Base-by-base conservation (phyloP, 1,140 invertebrate species). In the Ceratina australensis region DNA sequence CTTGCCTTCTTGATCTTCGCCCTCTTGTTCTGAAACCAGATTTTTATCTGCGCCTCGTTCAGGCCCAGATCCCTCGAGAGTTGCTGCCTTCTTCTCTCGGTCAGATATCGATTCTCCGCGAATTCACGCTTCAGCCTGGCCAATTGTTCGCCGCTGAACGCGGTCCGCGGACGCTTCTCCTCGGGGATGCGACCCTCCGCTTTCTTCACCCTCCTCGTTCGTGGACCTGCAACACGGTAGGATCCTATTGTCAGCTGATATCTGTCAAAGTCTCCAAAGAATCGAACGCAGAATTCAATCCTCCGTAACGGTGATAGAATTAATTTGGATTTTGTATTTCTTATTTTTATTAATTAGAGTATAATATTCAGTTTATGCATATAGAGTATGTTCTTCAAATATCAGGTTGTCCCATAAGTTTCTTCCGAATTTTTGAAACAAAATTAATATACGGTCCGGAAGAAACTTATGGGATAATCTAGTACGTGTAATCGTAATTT, bases 31-130 rank as follows among this genome's bases (percentile, higher is more conserved):
- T 99, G 98, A 92, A 99, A 99, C 96, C 97, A 98, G 89, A 99
- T 99, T 93, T 99, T 99, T 90, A 99, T 99, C 92, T 99, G 98
- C 0, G 97, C 97, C 90, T 99, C 99, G 88, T 99, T 99, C 16
- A 99, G 93, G 15, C 96, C 96, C 28, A 99, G 93, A 87, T 99
- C 98, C 15, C 95, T 93, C 8, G 98, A 98, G 66, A 99, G 93
- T 79, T 97, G 95, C 91, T 98, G 97, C 79, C 99, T 94, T 87
- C 98, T 93, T 75, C 97, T 94, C 89, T 99, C 98, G 0, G 97
- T 99, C 80, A 99, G 93, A 93, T 99, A 99, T 83, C 97, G 95
- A 93, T 98, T 99, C 87, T 98, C 96, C 61, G 96, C 95, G 91
- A 99, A 99, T 91, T 99, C 98, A 87, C 96, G 94, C 93, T 98